These are phyloP conservation scores for Budorcas taxicolor DNA, from an alignment of 2,113 vertebrate species.

Conservation along the genomic window DNA sequence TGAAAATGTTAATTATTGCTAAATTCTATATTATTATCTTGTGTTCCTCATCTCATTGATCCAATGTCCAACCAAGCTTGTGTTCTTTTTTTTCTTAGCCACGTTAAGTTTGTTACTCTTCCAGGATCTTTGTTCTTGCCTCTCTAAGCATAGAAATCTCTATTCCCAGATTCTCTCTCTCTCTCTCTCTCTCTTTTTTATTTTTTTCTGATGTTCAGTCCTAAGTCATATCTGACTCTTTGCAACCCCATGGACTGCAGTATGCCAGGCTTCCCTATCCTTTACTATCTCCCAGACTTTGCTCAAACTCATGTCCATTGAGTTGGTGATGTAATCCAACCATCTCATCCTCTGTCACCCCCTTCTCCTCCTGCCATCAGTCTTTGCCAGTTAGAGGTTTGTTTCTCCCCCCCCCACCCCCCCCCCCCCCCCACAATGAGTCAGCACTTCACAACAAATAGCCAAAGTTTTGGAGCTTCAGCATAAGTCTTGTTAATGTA, in stretches of 20 bases:
- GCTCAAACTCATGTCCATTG: not conserved
- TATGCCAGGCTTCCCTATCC: not conserved
- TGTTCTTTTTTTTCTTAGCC: not conserved
- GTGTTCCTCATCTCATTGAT: not conserved
- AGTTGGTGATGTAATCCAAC: not conserved
- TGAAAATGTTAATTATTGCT: not conserved
- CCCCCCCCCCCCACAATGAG: too few relatives aligned
- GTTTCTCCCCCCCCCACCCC: too few relatives aligned
- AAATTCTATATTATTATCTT: not conserved
- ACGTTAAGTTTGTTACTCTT: not conserved
- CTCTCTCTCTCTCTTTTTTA: accelerated
- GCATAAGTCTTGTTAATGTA: not conserved
- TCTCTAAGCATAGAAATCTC: not conserved
- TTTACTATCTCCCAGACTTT: not conserved
- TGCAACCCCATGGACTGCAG: not conserved
- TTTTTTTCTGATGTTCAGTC: not conserved
- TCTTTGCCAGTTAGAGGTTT: not conserved
- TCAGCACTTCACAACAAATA: not conserved
- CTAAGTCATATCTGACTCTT: not conserved
- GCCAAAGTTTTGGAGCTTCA: not conserved
- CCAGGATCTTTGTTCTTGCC: not conserved
- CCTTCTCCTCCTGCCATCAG: not conserved
- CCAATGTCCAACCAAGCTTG: not conserved
- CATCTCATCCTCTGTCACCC: not conserved
- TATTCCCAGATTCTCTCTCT: not conserved